Percentiles rank a stretch among this genome's conserved stretches.
phyloP scores from a whole-genome alignment of 1,140 invertebrate species.

The Drosophila nasuta region DNA sequence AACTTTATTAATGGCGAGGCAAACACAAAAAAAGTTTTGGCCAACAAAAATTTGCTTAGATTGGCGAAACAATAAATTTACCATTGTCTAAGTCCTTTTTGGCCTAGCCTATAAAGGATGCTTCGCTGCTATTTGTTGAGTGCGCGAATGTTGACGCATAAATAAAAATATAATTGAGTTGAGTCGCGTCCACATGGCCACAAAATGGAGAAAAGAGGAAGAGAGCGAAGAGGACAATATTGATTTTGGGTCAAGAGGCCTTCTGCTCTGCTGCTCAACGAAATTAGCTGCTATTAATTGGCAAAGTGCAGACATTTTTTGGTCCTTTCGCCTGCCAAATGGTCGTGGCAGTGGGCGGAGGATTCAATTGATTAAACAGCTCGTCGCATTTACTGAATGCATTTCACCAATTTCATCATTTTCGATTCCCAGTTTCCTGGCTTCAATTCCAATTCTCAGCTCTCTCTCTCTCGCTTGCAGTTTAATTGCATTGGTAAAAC shows the following conservation, averaged over 20 bases:
- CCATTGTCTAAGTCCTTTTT: constrained; percentile 57
- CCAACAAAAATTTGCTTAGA: constrained; percentile 73
- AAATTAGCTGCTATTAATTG: constrained; percentile 75
- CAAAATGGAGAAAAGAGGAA: constrained; percentile 17
- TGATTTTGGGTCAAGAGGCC: constrained; percentile 62
- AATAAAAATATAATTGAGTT: constrained; percentile 81
- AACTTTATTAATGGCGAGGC: constrained; percentile 67
- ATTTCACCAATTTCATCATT: background rate
- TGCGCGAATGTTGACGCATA: constrained; percentile 80
- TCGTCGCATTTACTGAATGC: constrained; percentile 28
- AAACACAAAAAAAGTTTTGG: constrained; percentile 22
- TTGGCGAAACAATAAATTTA: constrained; percentile 76
- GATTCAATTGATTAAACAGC: constrained; percentile 64
- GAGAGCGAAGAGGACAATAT: constrained; percentile 35
- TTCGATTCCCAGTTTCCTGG: background rate
- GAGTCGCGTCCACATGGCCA: constrained; percentile 29
- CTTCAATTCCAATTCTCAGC: constrained; percentile 32
- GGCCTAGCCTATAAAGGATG: constrained; percentile 48
- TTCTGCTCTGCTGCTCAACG: constrained; percentile 45
- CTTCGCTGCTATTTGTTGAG: constrained; percentile 64
- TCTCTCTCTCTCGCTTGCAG: background rate
- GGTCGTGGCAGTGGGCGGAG: background rate
- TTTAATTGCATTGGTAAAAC: constrained; percentile 77
- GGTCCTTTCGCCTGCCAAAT: constrained; percentile 14
- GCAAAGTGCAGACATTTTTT: constrained; percentile 49